Evolutionary conservation across 2,888 invertebrate genomes (phyloP).

Genomic region (Melolontha melolontha): DNA sequence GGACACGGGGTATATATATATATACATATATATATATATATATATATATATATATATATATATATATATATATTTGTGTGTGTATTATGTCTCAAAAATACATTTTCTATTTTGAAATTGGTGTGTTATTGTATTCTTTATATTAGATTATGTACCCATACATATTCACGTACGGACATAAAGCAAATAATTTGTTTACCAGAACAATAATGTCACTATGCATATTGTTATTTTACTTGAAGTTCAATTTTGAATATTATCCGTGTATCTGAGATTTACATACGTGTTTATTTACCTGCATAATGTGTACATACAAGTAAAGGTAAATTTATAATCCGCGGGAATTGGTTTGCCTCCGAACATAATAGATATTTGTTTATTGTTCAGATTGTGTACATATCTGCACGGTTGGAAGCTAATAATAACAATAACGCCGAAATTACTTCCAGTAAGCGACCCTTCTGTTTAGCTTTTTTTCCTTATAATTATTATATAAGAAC

Average conservation of each 20-base stretch:
- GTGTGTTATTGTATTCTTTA: too few species aligned
- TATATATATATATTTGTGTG: too few species aligned
- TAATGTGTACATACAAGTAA: constrained; percentile 4
- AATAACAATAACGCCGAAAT: neutral
- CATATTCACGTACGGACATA: constrained; percentile 12
- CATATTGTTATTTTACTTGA: constrained; percentile 20
- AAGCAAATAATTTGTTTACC: constrained; percentile 24
- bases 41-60: too few species aligned
- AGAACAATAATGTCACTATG: constrained; percentile 14
- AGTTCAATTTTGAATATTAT: constrained; percentile 29
- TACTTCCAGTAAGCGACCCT: too few species aligned
- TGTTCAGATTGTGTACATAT: constrained; percentile 6
- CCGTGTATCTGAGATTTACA: constrained; percentile 26
- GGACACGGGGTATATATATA: too few species aligned
- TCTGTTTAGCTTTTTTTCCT: too few species aligned
- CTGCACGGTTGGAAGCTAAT: neutral
- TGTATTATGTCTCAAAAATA: too few species aligned
- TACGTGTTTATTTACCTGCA: constrained; percentile 13
- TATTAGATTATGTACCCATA: too few species aligned
- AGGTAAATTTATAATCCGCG: constrained; percentile 2
- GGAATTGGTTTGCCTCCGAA: constrained; percentile 7
- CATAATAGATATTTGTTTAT: constrained; percentile 9
- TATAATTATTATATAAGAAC: too few species aligned
- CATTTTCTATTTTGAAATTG: too few species aligned
- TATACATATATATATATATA: too few species aligned